A percentile compares a stretch with the other conserved stretches of the same genome.
Conservation (phyloP, 1,140 invertebrate genomes). For the Lepidostoma basale region DNA sequence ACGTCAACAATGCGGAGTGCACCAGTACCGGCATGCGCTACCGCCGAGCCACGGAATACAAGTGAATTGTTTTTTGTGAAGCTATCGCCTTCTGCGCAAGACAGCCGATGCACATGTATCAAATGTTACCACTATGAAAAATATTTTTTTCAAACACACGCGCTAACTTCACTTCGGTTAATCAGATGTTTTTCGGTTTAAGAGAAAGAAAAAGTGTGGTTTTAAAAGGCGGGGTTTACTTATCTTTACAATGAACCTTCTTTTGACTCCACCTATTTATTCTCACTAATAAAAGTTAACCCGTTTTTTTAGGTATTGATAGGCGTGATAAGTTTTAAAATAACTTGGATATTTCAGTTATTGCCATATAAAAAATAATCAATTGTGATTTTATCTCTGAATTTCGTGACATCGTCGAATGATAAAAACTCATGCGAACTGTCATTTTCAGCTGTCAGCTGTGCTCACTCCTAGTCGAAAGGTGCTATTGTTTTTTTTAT, state of each 20-base stretch:
- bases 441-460: conserved; percentile 16
- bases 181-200: neutral
- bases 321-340: no score
- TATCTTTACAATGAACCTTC: no score
- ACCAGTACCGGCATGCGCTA: neutral
- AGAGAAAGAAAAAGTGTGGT: neutral
- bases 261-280: no score
- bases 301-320: no score
- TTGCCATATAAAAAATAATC: no score
- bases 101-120: conserved; percentile 15
- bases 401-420: no score
- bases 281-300: no score
- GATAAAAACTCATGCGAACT: neutral
- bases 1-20: conserved; percentile 14
- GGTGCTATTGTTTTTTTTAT: neutral
- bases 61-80: conserved; percentile 2
- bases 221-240: neutral
- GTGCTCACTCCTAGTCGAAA: neutral
- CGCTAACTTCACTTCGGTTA: neutral
- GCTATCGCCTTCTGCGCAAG: conserved; percentile 6
- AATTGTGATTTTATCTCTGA: no score
- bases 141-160: neutral
- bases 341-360: no score
- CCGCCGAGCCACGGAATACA: neutral
- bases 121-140: neutral